Conservation (phyloP, 2,797 vertebrate species). For the Rhynchonycteris naso region DNA sequence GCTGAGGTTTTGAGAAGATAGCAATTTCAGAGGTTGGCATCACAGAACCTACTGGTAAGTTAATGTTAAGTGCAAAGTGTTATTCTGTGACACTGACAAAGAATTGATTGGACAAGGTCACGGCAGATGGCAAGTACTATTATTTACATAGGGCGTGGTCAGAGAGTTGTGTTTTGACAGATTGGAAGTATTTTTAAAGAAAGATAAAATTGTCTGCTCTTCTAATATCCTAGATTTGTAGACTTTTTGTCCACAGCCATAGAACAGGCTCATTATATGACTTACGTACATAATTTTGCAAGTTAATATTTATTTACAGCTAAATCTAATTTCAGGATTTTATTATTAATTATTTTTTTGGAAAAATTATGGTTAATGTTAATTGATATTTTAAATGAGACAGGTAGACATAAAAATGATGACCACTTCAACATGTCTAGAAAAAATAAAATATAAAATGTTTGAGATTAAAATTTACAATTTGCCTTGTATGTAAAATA, state of each 20-base stretch:
- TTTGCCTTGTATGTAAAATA: neutral
- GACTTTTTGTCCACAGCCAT: neutral
- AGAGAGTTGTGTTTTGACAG: neutral
- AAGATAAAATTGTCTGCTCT: neutral
- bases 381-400: neutral
- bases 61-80: slow-evolving; percentile 17
- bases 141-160: neutral
- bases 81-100: slow-evolving; percentile 28
- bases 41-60: neutral
- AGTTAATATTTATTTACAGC: neutral
- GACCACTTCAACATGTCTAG: neutral
- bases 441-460: neutral
- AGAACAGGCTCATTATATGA: neutral
- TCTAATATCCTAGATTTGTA: neutral
- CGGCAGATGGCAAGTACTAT: neutral
- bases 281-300: neutral
- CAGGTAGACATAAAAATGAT: neutral
- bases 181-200: neutral
- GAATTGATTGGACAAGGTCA: slow-evolving; percentile 25
- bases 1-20: slow-evolving; percentile 16
- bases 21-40: slow-evolving; percentile 41
- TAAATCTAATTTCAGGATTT: neutral
- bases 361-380: neutral
- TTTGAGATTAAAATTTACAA: neutral
- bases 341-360: slow-evolving; percentile 32